Conservation (phyloP, 2,888 invertebrate species). For the Kuschelorhynchus macadamiae region DNA sequence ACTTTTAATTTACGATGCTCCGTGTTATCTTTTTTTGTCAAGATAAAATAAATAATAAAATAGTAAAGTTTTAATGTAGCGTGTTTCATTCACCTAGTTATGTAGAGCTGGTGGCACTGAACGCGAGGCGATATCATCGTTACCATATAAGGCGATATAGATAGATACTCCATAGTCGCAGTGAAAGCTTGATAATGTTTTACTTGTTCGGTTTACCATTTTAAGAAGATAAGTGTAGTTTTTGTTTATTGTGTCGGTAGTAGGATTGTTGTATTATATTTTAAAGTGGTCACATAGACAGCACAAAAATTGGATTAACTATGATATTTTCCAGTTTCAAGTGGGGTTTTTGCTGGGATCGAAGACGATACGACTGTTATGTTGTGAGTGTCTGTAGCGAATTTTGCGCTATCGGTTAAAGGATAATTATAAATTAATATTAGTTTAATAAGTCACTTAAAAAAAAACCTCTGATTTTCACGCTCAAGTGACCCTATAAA, state of each 20-base stretch:
- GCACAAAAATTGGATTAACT: not conserved
- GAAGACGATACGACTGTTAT: conserved; percentile 1
- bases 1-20: too few species aligned
- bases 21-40: too few species aligned
- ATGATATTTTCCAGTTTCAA: conserved; percentile 9
- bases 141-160: conserved; percentile 48
- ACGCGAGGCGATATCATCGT: conserved; percentile 27
- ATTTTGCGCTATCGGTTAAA: too few species aligned
- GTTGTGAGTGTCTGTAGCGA: conserved; percentile 8
- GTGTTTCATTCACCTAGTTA: conserved; percentile 27
- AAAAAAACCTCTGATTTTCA: too few species aligned
- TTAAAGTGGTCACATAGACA: not conserved
- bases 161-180: conserved; percentile 34
- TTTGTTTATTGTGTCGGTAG: not conserved
- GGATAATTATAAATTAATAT: too few species aligned
- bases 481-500: too few species aligned
- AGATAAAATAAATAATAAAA: too few species aligned
- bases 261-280: not conserved
- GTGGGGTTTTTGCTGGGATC: conserved; percentile 18
- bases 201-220: conserved; percentile 16
- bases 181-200: conserved; percentile 31
- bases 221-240: not conserved
- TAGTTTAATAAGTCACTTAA: too few species aligned
- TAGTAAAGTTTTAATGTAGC: too few species aligned
- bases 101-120: conserved; percentile 4